These are phyloP conservation scores for Odiellus spinosus DNA, from an alignment of 2,888 invertebrate genomes.

Conservation along the genomic window DNA sequence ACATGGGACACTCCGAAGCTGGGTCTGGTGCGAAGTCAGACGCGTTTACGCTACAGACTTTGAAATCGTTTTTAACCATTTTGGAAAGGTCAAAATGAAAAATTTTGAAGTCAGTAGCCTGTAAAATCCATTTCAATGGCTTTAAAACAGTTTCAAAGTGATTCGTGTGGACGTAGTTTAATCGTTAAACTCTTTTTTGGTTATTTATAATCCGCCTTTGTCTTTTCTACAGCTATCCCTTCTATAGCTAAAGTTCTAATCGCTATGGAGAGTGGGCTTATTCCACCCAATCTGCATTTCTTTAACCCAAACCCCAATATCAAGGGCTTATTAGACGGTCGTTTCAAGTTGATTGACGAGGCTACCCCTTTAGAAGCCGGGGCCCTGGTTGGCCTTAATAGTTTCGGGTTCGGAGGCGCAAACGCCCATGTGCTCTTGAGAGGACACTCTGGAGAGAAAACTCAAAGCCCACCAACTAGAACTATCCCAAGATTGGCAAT, in stretches of 20 bases:
- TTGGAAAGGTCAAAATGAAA: too few relatives aligned
- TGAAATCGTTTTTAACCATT: too few relatives aligned
- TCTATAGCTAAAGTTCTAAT: slow-evolving; percentile 79
- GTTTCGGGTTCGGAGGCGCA: slow-evolving; percentile 96
- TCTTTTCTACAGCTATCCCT: too few relatives aligned
- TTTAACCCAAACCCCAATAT: slow-evolving; percentile 72
- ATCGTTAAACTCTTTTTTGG: too few relatives aligned
- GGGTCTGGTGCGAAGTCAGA: slow-evolving; percentile 30
- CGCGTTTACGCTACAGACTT: too few relatives aligned
- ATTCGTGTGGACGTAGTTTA: too few relatives aligned
- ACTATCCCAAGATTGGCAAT: slow-evolving; percentile 52
- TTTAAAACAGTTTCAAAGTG: too few relatives aligned
- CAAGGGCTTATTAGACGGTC: slow-evolving; percentile 72
- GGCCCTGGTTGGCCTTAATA: slow-evolving; percentile 69
- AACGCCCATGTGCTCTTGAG: slow-evolving; percentile 80
- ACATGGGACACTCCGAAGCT: slow-evolving; percentile 39
- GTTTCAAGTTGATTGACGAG: slow-evolving; percentile 72
- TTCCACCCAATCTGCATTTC: slow-evolving; percentile 86
- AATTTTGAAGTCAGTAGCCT: too few relatives aligned
- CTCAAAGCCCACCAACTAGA: slow-evolving; percentile 6
- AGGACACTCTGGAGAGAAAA: slow-evolving; percentile 40
- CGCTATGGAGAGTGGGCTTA: slow-evolving; percentile 75
- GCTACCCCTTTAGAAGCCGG: slow-evolving; percentile 76
- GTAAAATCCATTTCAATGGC: too few relatives aligned
- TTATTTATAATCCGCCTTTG: too few relatives aligned